Evolutionary conservation across 2,888 invertebrate genomes (phyloP).

Genomic region (Agrochola macilenta): DNA sequence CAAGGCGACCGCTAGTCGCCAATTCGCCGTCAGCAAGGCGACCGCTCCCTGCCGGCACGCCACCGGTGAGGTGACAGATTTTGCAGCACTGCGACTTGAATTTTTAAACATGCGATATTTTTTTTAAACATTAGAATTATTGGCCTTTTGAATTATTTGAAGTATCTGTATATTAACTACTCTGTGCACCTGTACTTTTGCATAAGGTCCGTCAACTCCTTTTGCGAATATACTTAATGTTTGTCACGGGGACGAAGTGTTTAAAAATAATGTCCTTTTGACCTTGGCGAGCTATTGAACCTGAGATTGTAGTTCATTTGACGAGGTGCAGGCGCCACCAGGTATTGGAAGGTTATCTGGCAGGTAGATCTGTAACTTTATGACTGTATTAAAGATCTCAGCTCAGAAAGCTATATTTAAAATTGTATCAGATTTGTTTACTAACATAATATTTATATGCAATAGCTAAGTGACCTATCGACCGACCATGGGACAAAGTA

Average conservation of each 20-base stretch:
- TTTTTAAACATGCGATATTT: too few species aligned
- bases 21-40: too few species aligned
- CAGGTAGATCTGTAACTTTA: slow-evolving; percentile 6
- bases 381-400: neutral
- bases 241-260: slow-evolving; percentile 67
- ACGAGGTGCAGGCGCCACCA: neutral
- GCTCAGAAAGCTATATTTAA: neutral
- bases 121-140: neutral
- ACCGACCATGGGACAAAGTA: neutral
- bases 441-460: neutral
- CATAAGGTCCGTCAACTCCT: slow-evolving; percentile 65
- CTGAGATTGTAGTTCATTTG: slow-evolving; percentile 32
- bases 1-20: too few species aligned
- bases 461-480: neutral
- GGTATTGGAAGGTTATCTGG: slow-evolving; percentile 18
- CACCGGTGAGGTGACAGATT: too few species aligned
- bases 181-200: slow-evolving; percentile 42
- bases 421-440: neutral
- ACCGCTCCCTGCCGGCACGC: too few species aligned
- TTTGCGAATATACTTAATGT: slow-evolving; percentile 71
- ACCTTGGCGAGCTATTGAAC: slow-evolving; percentile 70
- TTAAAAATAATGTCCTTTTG: slow-evolving; percentile 72
- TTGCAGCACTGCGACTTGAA: neutral
- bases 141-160: neutral
- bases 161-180: slow-evolving; percentile 16